These are phyloP conservation scores for Micropoecilia bifurca DNA, from an alignment of 2,797 vertebrate species.

Conservation along the genomic window DNA sequence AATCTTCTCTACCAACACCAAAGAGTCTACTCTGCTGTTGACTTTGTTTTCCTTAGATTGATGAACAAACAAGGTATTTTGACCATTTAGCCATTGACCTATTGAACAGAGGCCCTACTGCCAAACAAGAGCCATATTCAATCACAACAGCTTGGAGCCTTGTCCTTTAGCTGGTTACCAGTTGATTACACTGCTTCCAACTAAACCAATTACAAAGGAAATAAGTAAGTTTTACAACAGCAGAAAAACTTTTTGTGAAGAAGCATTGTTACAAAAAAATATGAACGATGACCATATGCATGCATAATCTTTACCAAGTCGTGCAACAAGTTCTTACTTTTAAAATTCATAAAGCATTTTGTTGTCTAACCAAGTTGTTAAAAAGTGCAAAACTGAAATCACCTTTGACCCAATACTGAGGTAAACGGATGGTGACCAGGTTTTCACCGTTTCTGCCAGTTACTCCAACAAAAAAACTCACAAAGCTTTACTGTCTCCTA, in stretches of 20 bases:
- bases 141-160: not conserved
- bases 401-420: no score
- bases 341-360: not conserved
- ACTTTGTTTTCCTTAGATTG: not conserved
- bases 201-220: no score
- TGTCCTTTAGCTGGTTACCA: not conserved
- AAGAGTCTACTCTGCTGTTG: not conserved
- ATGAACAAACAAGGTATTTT: not conserved
- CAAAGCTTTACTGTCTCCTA: not conserved
- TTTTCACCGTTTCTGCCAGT: no score
- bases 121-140: not conserved
- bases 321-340: not conserved
- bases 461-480: no score
- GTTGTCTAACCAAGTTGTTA: not conserved
- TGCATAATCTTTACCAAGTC: not conserved
- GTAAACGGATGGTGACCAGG: no score
- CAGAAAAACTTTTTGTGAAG: not conserved
- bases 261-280: not conserved
- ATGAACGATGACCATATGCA: not conserved
- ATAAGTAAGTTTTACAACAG: no score
- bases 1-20: not conserved
- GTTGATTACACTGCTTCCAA: not conserved
- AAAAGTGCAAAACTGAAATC: not conserved
- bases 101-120: not conserved
- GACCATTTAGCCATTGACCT: not conserved